These are phyloP conservation scores for Flexamia atlantica DNA, from an alignment of 2,888 invertebrate genomes.

Conservation along the genomic window DNA sequence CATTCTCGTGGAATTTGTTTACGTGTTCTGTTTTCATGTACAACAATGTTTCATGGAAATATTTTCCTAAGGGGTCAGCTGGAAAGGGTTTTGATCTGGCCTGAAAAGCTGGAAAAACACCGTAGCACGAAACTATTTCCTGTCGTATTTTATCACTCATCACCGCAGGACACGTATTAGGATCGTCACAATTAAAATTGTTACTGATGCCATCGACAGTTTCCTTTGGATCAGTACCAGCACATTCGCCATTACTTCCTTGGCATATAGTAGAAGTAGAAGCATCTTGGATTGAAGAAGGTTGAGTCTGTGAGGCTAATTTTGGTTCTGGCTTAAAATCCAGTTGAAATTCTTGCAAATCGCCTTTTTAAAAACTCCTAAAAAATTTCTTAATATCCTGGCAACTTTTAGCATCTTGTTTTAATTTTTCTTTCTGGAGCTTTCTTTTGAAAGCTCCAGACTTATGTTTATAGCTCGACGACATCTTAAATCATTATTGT, in stretches of 20 bases:
- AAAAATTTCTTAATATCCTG: constrained; percentile 50
- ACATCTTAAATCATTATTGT: constrained; percentile 28
- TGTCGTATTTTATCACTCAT: constrained; percentile 51
- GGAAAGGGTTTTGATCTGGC: constrained; percentile 50
- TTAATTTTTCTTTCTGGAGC: constrained; percentile 40
- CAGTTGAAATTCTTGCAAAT: constrained; percentile 23
- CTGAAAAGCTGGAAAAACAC: constrained; percentile 45
- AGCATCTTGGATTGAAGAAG: constrained; percentile 36
- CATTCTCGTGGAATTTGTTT: constrained; percentile 49
- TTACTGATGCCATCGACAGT: constrained; percentile 15
- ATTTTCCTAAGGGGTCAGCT: constrained; percentile 39
- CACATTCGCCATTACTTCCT: constrained; percentile 21
- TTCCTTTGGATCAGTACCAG: constrained; percentile 20
- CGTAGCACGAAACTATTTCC: constrained; percentile 47
- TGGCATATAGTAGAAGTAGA: constrained; percentile 12
- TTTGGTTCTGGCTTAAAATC: constrained; percentile 9
- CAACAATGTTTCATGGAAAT: constrained; percentile 53
- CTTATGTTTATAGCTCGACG: constrained; percentile 44
- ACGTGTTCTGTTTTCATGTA: constrained; percentile 55
- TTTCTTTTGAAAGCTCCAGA: constrained; percentile 53
- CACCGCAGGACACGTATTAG: constrained; percentile 31
- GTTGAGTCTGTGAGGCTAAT: constrained; percentile 32
- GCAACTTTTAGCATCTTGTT: constrained; percentile 26
- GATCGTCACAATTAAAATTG: constrained; percentile 4
- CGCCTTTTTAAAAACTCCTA: constrained; percentile 30